phyloP scores from a whole-genome alignment of 2,113 vertebrate species.

The Atherinomorus stipes region DNA sequence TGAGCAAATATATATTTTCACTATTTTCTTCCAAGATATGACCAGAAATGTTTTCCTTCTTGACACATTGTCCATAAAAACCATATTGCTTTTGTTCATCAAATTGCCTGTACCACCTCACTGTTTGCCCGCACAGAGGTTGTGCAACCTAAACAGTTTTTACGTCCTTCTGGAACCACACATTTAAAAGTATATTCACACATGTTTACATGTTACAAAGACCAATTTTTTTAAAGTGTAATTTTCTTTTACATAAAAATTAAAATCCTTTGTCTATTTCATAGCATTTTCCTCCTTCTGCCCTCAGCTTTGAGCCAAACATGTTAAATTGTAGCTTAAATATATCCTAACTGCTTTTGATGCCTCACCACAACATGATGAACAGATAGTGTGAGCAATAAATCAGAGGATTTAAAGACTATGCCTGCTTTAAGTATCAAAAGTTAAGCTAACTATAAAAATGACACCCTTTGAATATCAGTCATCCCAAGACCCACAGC shows the following conservation, averaged over 20 bases:
- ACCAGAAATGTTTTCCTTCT: background rate
- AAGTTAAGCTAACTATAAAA: conserved; percentile 20
- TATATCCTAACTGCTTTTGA: conserved; percentile 19
- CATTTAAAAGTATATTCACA: conserved; percentile 22
- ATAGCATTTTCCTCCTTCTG: background rate
- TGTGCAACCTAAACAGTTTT: conserved; percentile 58
- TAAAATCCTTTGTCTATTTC: background rate
- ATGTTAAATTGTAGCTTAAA: conserved; percentile 20
- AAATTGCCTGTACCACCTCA: conserved; percentile 13
- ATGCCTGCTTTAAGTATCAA: conserved; percentile 34
- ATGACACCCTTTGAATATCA: conserved; percentile 32
- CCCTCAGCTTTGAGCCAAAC: background rate
- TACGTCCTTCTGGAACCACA: conserved; percentile 51
- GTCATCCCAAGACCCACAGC: conserved; percentile 21
- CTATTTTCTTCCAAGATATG: too few species aligned
- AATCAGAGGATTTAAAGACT: conserved; percentile 32
- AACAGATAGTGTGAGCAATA: conserved; percentile 34
- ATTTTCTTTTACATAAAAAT: conserved; percentile 16
- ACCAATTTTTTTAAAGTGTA: conserved; percentile 27
- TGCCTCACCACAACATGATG: background rate
- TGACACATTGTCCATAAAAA: background rate
- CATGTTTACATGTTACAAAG: conserved; percentile 1
- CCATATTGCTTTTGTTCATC: conserved; percentile 13
- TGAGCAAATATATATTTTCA: too few species aligned
- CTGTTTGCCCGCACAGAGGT: conserved; percentile 37